phyloP scores from a whole-genome alignment of 2,888 invertebrate species.

The Macaria liturata region DNA sequence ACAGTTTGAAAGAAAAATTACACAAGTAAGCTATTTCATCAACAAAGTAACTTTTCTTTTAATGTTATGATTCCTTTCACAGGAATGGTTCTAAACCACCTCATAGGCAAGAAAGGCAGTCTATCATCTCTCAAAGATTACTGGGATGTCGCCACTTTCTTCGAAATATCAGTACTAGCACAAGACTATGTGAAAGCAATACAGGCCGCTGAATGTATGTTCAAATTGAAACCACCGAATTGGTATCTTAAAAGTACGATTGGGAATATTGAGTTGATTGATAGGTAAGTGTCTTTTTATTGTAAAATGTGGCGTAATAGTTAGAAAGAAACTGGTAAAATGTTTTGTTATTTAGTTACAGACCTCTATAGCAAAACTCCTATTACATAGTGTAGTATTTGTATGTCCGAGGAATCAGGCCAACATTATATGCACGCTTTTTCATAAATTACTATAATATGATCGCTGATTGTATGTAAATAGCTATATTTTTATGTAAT shows the following conservation, averaged over 20 bases:
- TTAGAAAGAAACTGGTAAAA: too few relatives aligned
- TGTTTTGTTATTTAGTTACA: too few relatives aligned
- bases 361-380: too few relatives aligned
- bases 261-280: constrained; percentile 97
- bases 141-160: constrained; percentile 99
- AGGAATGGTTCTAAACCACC: constrained; percentile 96
- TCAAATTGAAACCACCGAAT: constrained; percentile 93
- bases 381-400: too few relatives aligned
- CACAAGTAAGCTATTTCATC: too few relatives aligned
- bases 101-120: constrained; percentile 99
- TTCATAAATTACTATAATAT: too few relatives aligned
- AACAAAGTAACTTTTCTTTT: too few relatives aligned
- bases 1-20: too few relatives aligned
- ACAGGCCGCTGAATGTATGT: constrained; percentile 98
- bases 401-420: too few relatives aligned
- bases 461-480: too few relatives aligned
- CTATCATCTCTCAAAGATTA: constrained; percentile 96
- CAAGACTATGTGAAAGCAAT: constrained; percentile 98
- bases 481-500: too few relatives aligned
- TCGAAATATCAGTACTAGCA: constrained; percentile 98
- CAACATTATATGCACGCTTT: too few relatives aligned
- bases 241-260: constrained; percentile 99
- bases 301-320: not conserved
- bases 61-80: constrained; percentile 57
- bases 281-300: constrained; percentile 68